Percentiles rank a stretch among this genome's conserved stretches.
phyloP scores from a whole-genome alignment of 92 coral and sea anemone species.

The Chrysogorgia sp. region DNA sequence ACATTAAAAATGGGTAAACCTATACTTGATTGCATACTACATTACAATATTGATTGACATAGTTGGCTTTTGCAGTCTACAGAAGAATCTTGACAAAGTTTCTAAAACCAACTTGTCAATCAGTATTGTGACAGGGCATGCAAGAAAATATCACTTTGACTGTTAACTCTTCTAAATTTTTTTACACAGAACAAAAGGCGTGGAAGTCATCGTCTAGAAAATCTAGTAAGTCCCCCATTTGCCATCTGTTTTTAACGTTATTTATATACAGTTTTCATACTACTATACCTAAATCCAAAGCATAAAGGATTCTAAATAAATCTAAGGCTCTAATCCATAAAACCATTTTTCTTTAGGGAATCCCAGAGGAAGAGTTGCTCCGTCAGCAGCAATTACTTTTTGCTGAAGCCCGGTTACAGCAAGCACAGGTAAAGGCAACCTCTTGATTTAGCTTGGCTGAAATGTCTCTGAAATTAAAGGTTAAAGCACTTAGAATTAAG shows the following conservation, averaged over 20 bases:
- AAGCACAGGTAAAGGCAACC: constrained; percentile 74
- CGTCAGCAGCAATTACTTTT: constrained; percentile 95
- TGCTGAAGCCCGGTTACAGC: constrained; percentile 87
- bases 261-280: neutral
- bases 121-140: too few relatives aligned
- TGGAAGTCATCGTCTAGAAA: constrained; percentile 93
- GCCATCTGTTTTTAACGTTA: neutral
- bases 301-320: too few relatives aligned
- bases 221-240: constrained; percentile 65
- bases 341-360: constrained; percentile 64
- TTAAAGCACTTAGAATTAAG: neutral
- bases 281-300: neutral
- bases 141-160: too few relatives aligned
- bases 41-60: too few relatives aligned
- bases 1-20: too few relatives aligned
- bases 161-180: too few relatives aligned
- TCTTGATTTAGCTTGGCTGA: too few relatives aligned
- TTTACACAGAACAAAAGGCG: constrained; percentile 84
- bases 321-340: too few relatives aligned
- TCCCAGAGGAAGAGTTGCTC: constrained; percentile 92
- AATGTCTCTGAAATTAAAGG: neutral
- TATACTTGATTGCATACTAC: too few relatives aligned
- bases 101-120: too few relatives aligned
- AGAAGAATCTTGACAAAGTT: too few relatives aligned
- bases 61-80: too few relatives aligned